These are phyloP conservation scores for Selenia dentaria DNA, from an alignment of 2,888 invertebrate genomes.

Conservation along the genomic window DNA sequence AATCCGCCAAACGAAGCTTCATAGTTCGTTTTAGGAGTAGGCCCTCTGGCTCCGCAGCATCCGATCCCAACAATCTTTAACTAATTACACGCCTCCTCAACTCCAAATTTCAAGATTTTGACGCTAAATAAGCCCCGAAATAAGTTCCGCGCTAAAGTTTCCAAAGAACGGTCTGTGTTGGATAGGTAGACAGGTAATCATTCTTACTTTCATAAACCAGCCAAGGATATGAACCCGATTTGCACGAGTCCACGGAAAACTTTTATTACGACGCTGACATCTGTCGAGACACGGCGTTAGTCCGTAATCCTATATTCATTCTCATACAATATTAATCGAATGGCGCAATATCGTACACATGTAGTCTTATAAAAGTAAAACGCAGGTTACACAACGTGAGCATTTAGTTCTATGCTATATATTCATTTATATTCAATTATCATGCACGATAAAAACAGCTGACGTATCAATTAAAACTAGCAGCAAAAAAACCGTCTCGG, in stretches of 20 bases:
- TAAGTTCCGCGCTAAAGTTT: slow-evolving; percentile 16
- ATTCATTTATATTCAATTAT: no score
- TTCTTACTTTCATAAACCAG: slow-evolving; percentile 27
- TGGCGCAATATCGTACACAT: slow-evolving; percentile 23
- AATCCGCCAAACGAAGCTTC: no score
- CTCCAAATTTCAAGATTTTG: slow-evolving; percentile 13
- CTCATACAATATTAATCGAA: slow-evolving; percentile 29
- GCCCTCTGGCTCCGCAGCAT: no score
- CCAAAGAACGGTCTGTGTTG: slow-evolving; percentile 15
- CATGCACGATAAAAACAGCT: no score
- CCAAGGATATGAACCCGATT: slow-evolving; percentile 37
- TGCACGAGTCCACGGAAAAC: slow-evolving; percentile 45
- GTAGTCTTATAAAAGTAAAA: no score
- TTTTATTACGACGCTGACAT: slow-evolving; percentile 61
- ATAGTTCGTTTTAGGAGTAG: no score
- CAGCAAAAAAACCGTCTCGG: no score
- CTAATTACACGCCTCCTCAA: slow-evolving; percentile 22
- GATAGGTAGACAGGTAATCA: slow-evolving; percentile 29
- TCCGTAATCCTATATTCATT: slow-evolving; percentile 40
- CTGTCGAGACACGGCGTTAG: slow-evolving; percentile 42
- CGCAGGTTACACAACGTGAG: no score
- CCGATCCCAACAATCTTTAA: slow-evolving; percentile 8
- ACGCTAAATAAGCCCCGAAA: slow-evolving; percentile 7
- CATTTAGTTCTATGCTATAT: no score
- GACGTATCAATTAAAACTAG: no score